A percentile compares a stretch with the other conserved stretches of the same genome.
phyloP scores from a whole-genome alignment of 2,888 invertebrate species.

The Elmis aenea region DNA sequence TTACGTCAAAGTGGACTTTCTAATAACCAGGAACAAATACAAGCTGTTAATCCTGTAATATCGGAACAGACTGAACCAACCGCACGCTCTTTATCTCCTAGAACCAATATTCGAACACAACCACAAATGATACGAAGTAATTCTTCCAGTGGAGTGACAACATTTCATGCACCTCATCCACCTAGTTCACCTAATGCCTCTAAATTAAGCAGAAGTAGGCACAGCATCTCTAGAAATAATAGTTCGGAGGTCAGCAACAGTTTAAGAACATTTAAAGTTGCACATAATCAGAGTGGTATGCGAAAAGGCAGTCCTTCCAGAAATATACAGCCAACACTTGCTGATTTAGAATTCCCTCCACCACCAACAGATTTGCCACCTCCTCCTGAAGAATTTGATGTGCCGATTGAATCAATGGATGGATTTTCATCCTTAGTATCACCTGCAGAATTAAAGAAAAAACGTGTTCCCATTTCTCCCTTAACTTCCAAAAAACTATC shows the following conservation, averaged over 20 bases:
- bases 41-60: slow-evolving; percentile 30
- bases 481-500: slow-evolving; percentile 39
- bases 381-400: slow-evolving; percentile 63
- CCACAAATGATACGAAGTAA: slow-evolving; percentile 87
- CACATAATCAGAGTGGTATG: slow-evolving; percentile 44
- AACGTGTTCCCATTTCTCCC: slow-evolving; percentile 38
- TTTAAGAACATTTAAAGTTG: slow-evolving; percentile 45
- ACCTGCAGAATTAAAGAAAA: slow-evolving; percentile 39
- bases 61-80: slow-evolving; percentile 43
- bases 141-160: slow-evolving; percentile 77
- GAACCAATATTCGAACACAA: slow-evolving; percentile 60
- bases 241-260: slow-evolving; percentile 42
- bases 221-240: slow-evolving; percentile 43
- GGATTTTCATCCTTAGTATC: slow-evolving; percentile 35
- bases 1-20: slow-evolving; percentile 72
- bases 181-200: slow-evolving; percentile 59
- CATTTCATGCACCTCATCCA: slow-evolving; percentile 51
- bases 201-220: slow-evolving; percentile 53
- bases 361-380: slow-evolving; percentile 77
- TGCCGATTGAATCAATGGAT: slow-evolving; percentile 35
- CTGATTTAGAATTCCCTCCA: slow-evolving; percentile 84
- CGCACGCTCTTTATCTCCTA: slow-evolving; percentile 58
- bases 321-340: slow-evolving; percentile 66
- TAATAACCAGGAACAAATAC: slow-evolving; percentile 40
- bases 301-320: slow-evolving; percentile 65